Evolutionary conservation across 2,888 invertebrate genomes (phyloP).

Genomic region (Ochlodes sylvanus): DNA sequence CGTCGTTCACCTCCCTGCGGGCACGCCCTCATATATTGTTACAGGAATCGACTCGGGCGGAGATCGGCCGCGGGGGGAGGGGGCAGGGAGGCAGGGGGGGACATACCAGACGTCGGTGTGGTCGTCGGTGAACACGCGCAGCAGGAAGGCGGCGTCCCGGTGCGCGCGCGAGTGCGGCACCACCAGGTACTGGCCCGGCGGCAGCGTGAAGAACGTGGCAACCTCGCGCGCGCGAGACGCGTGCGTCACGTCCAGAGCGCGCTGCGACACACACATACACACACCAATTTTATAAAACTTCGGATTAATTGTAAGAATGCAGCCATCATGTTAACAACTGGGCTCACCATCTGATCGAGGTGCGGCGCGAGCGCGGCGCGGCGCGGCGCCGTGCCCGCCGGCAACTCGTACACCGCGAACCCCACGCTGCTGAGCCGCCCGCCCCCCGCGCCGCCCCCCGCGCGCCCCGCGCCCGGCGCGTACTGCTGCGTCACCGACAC

Average conservation of each 20-base stretch:
- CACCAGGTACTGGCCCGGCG: constrained; percentile 90
- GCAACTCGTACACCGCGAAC: constrained; percentile 89
- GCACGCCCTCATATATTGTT: background rate
- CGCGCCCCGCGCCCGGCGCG: constrained; percentile 71
- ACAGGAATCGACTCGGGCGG: background rate
- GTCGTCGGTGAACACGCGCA: constrained; percentile 89
- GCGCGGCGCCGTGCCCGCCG: constrained; percentile 69
- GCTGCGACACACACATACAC: constrained; percentile 53
- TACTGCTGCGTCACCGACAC: constrained; percentile 89
- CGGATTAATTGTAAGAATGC: no score
- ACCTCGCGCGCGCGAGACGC: constrained; percentile 88
- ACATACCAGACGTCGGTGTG: constrained; percentile 89
- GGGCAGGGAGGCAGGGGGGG: background rate
- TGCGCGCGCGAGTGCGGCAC: constrained; percentile 90
- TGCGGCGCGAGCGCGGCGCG: constrained; percentile 47
- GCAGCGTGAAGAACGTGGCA: constrained; percentile 90
- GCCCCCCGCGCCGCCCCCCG: constrained; percentile 65
- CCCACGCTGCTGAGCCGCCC: constrained; percentile 87
- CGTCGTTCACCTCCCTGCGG: constrained; percentile 90
- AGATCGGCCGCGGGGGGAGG: background rate
- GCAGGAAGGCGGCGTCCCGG: constrained; percentile 88
- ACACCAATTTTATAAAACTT: no score
- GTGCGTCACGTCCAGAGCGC: constrained; percentile 88
- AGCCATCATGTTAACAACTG: no score
- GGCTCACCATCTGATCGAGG: constrained; percentile 36